These are phyloP conservation scores for Laticauda colubrina DNA, from an alignment of 2,113 vertebrate species.

Conservation along the genomic window DNA sequence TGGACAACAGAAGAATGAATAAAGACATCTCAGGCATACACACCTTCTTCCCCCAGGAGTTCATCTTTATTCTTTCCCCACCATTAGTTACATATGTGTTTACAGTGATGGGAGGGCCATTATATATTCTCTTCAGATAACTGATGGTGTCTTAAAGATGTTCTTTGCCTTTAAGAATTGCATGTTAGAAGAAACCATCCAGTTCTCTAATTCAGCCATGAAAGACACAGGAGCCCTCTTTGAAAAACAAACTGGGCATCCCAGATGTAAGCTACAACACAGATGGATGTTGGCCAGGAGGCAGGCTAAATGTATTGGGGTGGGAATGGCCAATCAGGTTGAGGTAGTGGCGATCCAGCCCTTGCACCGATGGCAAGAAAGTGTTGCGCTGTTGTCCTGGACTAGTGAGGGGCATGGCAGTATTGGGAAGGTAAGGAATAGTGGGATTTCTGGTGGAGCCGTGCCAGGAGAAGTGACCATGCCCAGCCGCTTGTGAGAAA, in stretches of 20 bases:
- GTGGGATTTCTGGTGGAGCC: slow-evolving; percentile 74
- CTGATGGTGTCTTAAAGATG: not conserved
- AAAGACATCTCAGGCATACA: not conserved
- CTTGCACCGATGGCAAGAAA: slow-evolving; percentile 84
- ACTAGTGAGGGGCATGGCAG: slow-evolving; percentile 73
- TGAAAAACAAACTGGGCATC: not conserved
- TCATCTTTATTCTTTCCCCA: slow-evolving; percentile 16
- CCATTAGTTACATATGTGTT: not conserved
- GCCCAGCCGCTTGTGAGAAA: slow-evolving; percentile 78
- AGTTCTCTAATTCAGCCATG: not conserved
- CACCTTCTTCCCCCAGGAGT: not conserved
- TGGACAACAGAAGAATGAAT: not conserved
- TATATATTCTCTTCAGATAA: not conserved
- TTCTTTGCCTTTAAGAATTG: not conserved
- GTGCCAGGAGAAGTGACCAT: slow-evolving; percentile 81
- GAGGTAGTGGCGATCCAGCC: slow-evolving; percentile 91
- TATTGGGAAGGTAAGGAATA: slow-evolving; percentile 75
- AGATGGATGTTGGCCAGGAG: slow-evolving; percentile 81
- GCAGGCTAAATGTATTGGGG: slow-evolving; percentile 82
- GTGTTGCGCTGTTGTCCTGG: slow-evolving; percentile 82
- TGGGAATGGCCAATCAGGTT: slow-evolving; percentile 89
- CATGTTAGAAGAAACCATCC: not conserved
- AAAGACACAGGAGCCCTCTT: not conserved
- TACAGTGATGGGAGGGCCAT: not conserved
- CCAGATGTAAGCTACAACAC: slow-evolving; percentile 72